A percentile compares a stretch with the other conserved stretches of the same genome.
Conservation (phyloP, 2,797 vertebrate species). For the Sparus aurata region DNA sequence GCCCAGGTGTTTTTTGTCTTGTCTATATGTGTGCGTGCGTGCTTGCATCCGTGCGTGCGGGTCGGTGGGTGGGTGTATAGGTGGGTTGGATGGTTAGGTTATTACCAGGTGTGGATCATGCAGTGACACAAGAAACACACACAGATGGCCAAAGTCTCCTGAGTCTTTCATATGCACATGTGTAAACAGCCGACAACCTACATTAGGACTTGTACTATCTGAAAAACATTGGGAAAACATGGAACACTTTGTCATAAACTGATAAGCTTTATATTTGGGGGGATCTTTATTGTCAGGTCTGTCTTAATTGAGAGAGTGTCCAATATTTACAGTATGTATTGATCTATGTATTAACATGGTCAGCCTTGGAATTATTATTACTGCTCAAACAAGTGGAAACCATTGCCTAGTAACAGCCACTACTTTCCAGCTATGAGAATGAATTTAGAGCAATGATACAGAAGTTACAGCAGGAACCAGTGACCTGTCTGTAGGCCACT, state of each 20-base stretch:
- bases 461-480: background rate
- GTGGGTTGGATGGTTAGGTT: conserved; percentile 5
- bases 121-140: conserved; percentile 53
- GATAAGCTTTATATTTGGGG: background rate
- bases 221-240: conserved; percentile 21
- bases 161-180: conserved; percentile 64
- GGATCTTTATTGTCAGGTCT: background rate
- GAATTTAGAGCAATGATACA: background rate
- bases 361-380: background rate
- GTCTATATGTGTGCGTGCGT: background rate
- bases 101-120: conserved; percentile 75
- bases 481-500: too few relatives aligned
- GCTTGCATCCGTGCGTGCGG: background rate
- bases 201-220: conserved; percentile 20
- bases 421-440: background rate
- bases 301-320: background rate
- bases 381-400: background rate
- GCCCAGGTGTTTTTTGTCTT: background rate
- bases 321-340: conserved; percentile 2
- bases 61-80: background rate
- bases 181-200: conserved; percentile 48
- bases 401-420: background rate
- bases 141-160: conserved; percentile 68
- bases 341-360: background rate
- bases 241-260: conserved; percentile 14